A percentile compares a stretch with the other conserved stretches of the same genome.
These are phyloP conservation scores for Lepidothrix coronata DNA, from an alignment of 2,113 vertebrate species.

Conservation along the genomic window DNA sequence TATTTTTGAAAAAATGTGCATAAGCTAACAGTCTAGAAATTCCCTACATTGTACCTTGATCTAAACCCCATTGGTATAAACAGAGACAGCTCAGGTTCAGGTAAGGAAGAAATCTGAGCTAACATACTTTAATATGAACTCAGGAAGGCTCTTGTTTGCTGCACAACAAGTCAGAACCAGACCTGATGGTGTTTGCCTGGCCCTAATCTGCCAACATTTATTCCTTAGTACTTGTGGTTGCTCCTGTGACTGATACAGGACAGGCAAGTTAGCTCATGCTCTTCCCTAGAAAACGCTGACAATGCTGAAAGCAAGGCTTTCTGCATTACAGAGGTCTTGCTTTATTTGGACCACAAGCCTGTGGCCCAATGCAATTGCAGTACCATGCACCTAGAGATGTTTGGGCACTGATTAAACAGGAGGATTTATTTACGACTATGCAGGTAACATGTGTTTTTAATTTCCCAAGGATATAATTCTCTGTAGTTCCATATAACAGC, in stretches of 20 bases:
- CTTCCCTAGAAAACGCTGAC: not conserved
- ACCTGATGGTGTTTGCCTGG: not conserved
- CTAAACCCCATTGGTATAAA: not conserved
- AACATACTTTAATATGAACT: not conserved
- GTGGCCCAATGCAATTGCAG: not conserved
- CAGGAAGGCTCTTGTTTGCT: not conserved
- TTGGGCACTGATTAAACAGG: not conserved
- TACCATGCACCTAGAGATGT: not conserved
- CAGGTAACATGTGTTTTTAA: constrained; percentile 9
- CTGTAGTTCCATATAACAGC: not conserved
- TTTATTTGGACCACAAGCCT: not conserved
- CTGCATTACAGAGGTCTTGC: not conserved
- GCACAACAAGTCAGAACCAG: not conserved
- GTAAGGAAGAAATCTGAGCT: not conserved
- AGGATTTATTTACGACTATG: not conserved
- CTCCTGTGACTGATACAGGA: not conserved
- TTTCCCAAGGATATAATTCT: not conserved
- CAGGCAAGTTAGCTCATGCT: not conserved
- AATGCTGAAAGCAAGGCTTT: not conserved
- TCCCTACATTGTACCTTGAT: not conserved
- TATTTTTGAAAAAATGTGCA: not conserved
- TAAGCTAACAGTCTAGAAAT: not conserved
- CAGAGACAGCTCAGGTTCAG: not conserved
- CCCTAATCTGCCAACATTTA: not conserved
- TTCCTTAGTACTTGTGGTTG: not conserved